Evolutionary conservation across 2,113 vertebrate species (phyloP).

Genomic region (Pseudolaguvia tuberculata): DNA sequence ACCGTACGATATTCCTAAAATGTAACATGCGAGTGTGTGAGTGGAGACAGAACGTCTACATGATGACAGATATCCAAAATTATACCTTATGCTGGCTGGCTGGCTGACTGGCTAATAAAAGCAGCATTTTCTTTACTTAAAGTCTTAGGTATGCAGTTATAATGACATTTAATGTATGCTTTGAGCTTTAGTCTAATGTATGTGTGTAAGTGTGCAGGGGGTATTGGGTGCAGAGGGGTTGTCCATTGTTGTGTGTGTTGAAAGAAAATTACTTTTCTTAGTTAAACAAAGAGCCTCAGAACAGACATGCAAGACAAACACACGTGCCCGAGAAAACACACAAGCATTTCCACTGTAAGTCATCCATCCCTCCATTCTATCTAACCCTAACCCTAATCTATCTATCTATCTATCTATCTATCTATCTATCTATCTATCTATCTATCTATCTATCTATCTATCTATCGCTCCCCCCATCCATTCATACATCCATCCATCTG

Average conservation of each 20-base stretch:
- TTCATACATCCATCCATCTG: too few relatives aligned
- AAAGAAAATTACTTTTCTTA: slow-evolving; percentile 64
- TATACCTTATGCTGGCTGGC: not conserved
- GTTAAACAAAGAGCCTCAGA: slow-evolving; percentile 73
- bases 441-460: not conserved
- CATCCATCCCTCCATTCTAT: slow-evolving; percentile 55
- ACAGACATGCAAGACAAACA: slow-evolving; percentile 70
- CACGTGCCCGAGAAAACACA: slow-evolving; percentile 72
- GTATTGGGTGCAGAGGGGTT: slow-evolving; percentile 57
- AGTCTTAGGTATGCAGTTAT: not conserved
- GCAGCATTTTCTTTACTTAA: not conserved
- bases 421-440: slow-evolving; percentile 29
- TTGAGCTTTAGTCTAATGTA: not conserved
- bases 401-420: slow-evolving; percentile 62
- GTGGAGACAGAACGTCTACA: not conserved
- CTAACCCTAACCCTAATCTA: slow-evolving; percentile 45
- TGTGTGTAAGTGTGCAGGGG: slow-evolving; percentile 40
- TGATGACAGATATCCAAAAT: not conserved
- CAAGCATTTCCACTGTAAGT: slow-evolving; percentile 72
- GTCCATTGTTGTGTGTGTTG: slow-evolving; percentile 50
- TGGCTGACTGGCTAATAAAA: not conserved
- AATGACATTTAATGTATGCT: not conserved
- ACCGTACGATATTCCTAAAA: not conserved
- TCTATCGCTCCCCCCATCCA: too few relatives aligned
- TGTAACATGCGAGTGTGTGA: not conserved